These are phyloP conservation scores for Agapostemon virescens DNA, from an alignment of 2,888 invertebrate genomes.

Conservation along the genomic window DNA sequence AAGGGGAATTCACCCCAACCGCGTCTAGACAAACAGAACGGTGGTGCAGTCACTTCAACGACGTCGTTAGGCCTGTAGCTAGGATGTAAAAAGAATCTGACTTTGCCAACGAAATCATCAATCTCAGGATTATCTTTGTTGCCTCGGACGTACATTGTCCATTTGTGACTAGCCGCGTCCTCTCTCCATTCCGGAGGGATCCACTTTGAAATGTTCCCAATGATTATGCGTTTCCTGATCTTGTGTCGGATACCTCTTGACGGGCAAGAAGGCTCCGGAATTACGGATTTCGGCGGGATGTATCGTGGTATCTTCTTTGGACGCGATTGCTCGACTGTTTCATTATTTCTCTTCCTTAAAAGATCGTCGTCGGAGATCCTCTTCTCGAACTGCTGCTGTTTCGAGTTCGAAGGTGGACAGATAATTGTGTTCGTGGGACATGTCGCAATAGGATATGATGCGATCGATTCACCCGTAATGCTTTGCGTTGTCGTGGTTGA, in stretches of 20 bases:
- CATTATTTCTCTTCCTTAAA: slow-evolving; percentile 33
- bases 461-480: neutral
- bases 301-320: slow-evolving; percentile 77
- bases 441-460: neutral
- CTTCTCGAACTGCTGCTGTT: neutral
- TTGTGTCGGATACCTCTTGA: slow-evolving; percentile 76
- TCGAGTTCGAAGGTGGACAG: slow-evolving; percentile 1
- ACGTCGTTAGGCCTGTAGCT: slow-evolving; percentile 94
- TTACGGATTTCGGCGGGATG: slow-evolving; percentile 75
- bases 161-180: slow-evolving; percentile 91
- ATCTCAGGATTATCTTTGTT: slow-evolving; percentile 84
- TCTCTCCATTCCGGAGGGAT: slow-evolving; percentile 86
- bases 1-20: slow-evolving; percentile 97
- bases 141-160: slow-evolving; percentile 93
- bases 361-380: neutral
- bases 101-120: slow-evolving; percentile 86
- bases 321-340: slow-evolving; percentile 50
- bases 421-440: neutral
- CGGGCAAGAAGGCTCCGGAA: slow-evolving; percentile 69
- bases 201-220: slow-evolving; percentile 92
- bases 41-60: slow-evolving; percentile 88
- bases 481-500: neutral
- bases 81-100: slow-evolving; percentile 90
- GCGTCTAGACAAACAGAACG: slow-evolving; percentile 91
- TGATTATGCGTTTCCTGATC: slow-evolving; percentile 77